These are phyloP conservation scores for Caradrina kadenii DNA, from an alignment of 2,888 invertebrate species.

Conservation along the genomic window DNA sequence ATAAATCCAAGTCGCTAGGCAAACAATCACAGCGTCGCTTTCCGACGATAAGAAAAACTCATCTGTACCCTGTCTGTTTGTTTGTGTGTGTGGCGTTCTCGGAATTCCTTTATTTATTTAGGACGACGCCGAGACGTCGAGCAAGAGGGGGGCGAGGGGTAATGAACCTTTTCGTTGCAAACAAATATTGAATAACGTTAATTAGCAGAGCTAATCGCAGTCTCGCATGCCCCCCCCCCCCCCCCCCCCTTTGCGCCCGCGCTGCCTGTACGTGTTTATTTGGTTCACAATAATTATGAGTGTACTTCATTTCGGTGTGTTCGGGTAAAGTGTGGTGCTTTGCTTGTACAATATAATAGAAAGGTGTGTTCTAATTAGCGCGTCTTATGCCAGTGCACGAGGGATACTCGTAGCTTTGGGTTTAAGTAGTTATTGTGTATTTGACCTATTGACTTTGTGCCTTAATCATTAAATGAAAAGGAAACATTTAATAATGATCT, in stretches of 20 bases:
- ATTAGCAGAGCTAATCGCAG: slow-evolving; percentile 63
- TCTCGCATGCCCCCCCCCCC: slow-evolving; percentile 36
- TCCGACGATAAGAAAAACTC: slow-evolving; percentile 55
- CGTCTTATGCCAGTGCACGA: slow-evolving; percentile 37
- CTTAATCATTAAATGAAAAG: background rate
- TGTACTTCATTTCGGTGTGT: slow-evolving; percentile 20
- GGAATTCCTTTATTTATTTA: slow-evolving; percentile 59
- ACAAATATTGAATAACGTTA: slow-evolving; percentile 67
- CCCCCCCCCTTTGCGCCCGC: background rate
- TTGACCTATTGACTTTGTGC: slow-evolving; percentile 11
- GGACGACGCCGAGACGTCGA: slow-evolving; percentile 45
- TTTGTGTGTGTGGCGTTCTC: slow-evolving; percentile 47
- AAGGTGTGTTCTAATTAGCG: slow-evolving; percentile 30
- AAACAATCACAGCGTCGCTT: slow-evolving; percentile 23
- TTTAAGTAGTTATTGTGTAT: slow-evolving; percentile 4
- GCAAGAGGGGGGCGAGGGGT: background rate
- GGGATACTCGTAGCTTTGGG: background rate
- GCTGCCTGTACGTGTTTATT: slow-evolving; percentile 28
- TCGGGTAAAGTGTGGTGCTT: background rate
- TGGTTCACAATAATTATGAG: slow-evolving; percentile 33
- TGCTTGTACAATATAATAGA: slow-evolving; percentile 10
- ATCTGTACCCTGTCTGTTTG: slow-evolving; percentile 49
- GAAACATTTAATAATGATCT: no score
- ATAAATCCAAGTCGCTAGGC: slow-evolving; percentile 19
- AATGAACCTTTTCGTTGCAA: slow-evolving; percentile 62